These are phyloP conservation scores for Imbricaverruca yamaguchii DNA, from an alignment of 2,888 invertebrate species.

Conservation along the genomic window DNA sequence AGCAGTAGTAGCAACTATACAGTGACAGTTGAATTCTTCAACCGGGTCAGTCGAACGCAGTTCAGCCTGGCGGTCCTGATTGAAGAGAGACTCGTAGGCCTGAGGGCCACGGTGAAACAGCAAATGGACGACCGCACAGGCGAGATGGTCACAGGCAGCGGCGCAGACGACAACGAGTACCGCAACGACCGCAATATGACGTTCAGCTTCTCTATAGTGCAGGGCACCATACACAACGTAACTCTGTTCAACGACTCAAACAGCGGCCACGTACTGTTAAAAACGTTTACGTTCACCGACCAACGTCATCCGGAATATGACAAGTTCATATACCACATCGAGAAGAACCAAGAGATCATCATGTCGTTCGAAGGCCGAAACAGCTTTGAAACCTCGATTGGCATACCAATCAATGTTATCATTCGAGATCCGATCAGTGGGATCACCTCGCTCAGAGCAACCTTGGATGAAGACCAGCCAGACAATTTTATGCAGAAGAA, in stretches of 20 bases:
- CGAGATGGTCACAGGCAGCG: neutral
- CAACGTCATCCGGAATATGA: neutral
- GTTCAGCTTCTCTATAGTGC: neutral
- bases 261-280: neutral
- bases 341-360: neutral
- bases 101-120: neutral
- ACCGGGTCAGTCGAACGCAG: neutral
- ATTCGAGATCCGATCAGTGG: neutral
- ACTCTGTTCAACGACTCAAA: neutral
- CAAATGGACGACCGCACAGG: neutral
- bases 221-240: neutral
- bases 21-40: neutral
- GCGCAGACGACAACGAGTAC: neutral
- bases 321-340: neutral
- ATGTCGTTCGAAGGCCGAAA: neutral
- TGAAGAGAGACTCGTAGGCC: neutral
- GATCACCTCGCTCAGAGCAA: neutral
- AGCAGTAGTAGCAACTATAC: neutral
- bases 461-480: neutral
- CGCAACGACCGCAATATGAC: neutral
- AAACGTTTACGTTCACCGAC: neutral
- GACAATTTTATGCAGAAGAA: neutral
- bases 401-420: no score
- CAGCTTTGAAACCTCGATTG: neutral
- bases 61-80: neutral